phyloP scores from a whole-genome alignment of 2,797 vertebrate genomes.

The Cottoperca gobio region DNA sequence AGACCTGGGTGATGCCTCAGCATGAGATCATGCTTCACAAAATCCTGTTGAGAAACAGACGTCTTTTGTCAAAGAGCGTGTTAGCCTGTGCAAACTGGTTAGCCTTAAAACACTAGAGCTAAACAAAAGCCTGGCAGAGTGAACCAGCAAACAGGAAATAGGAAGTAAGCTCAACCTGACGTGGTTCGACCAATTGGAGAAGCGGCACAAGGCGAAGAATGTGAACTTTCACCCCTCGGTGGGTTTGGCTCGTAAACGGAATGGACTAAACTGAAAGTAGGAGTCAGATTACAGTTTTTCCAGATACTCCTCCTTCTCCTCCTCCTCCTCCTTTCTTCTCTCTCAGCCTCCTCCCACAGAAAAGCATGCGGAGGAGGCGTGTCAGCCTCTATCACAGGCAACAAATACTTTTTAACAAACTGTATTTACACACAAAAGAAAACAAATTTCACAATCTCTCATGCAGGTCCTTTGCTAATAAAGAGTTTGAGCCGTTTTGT shows the following conservation, averaged over 20 bases:
- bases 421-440: neutral
- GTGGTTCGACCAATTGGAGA: slow-evolving; percentile 72
- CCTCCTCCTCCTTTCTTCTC: neutral
- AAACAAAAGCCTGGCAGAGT: slow-evolving; percentile 71
- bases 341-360: slow-evolving; percentile 25
- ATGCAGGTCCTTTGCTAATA: neutral
- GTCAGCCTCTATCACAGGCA: slow-evolving; percentile 3
- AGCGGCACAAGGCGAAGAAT: slow-evolving; percentile 54
- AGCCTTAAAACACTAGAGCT: slow-evolving; percentile 55
- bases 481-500: neutral
- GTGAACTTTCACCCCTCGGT: slow-evolving; percentile 65
- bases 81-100: slow-evolving; percentile 46
- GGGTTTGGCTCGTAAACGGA: slow-evolving; percentile 70
- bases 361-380: slow-evolving; percentile 41
- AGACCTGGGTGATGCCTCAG: slow-evolving; percentile 43
- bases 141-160: slow-evolving; percentile 75
- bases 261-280: slow-evolving; percentile 79
- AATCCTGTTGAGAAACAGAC: slow-evolving; percentile 41
- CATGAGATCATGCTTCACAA: slow-evolving; percentile 63
- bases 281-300: slow-evolving; percentile 79
- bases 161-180: slow-evolving; percentile 73
- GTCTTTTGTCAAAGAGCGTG: slow-evolving; percentile 21
- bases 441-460: neutral
- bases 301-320: slow-evolving; percentile 16
- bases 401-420: neutral